Base-by-base conservation (phyloP, 2,113 vertebrate species). In the Gymnobelideus leadbeateri region DNA sequence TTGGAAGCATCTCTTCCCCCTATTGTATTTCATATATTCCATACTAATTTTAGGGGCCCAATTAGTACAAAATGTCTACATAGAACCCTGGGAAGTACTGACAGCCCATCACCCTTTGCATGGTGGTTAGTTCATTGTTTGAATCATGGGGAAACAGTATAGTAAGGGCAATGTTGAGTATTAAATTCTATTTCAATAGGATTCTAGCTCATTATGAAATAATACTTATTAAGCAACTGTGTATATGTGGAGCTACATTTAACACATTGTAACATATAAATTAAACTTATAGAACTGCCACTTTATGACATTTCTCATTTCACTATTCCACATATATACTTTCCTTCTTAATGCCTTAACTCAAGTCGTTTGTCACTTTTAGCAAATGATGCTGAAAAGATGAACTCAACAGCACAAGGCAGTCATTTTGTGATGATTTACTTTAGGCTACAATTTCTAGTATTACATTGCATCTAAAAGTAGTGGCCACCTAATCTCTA, bases 141-240 rank as follows among this genome's bases (percentile, higher is more conserved):
- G 46, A 5, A n/a, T 52, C 92, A 52, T 12, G 55, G 53, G 37
- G 28, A 25, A 23, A 43, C 31, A 6, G 91, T 49, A 0, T 0
- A 43, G 26, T 68, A 89, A 54, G 89, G 52, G 11, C 8, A 3
- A 5, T 2, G 0, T 31, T 25, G 92, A 51, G 50, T 49, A 1
- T 19, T 0, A 3, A 89, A 51, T 43, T 50, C 94, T 68, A 14
- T 1, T 0, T n/a, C 16, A 0, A 1, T 0, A 92, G 0, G 46
- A 9, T 54, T n/a, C 3, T 24, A 0, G 37, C 19, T 50, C 25
- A 10, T 2, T 0, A 1, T 4, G 8, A 8, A 25, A 51, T 3
- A 31, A 12, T 2, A 0, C 11, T 57, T 31, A 3, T 21, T 2
- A 43, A 0, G 10, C 43, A 19, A 3, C 4, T 0, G 0, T 47